Percentiles rank a stretch among this genome's conserved stretches.
phyloP scores from a whole-genome alignment of 2,888 invertebrate genomes.

The Aleiodes leptofemur region DNA sequence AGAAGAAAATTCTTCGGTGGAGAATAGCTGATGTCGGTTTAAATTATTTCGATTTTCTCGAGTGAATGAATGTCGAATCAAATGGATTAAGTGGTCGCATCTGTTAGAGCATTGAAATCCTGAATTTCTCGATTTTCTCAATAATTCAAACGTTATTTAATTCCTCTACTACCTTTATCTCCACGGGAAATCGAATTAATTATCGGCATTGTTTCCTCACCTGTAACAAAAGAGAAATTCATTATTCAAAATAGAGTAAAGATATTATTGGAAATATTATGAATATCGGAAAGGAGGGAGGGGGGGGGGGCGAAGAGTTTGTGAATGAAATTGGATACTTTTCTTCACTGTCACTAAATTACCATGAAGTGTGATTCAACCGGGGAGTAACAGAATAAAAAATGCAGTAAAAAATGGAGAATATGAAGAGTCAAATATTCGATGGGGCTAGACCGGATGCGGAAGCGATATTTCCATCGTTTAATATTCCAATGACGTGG shows the following conservation, averaged over 20 bases:
- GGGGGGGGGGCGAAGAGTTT: not conserved
- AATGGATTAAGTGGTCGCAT: no score
- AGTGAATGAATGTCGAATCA: no score
- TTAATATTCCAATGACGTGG: conserved; percentile 68
- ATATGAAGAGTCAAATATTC: conserved; percentile 45
- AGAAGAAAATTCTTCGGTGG: no score
- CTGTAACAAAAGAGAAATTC: conserved; percentile 59
- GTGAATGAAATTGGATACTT: conserved; percentile 14
- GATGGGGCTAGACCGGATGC: conserved; percentile 53
- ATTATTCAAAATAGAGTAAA: conserved; percentile 27
- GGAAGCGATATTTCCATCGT: conserved; percentile 65
- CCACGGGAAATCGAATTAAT: not conserved
- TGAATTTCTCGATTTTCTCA: no score
- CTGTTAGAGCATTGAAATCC: no score
- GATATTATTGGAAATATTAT: conserved; percentile 1
- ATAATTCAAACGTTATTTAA: not conserved
- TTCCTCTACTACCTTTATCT: not conserved
- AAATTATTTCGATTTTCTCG: no score
- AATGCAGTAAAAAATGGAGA: conserved; percentile 37
- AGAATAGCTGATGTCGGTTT: no score
- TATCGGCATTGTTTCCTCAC: conserved; percentile 51
- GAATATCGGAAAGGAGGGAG: not conserved
- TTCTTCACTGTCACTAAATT: conserved; percentile 19
- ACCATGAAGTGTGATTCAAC: not conserved
- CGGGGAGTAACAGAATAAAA: conserved; percentile 5